Evolutionary conservation across 2,888 invertebrate species (phyloP).

Genomic region (Pheosia tremula): DNA sequence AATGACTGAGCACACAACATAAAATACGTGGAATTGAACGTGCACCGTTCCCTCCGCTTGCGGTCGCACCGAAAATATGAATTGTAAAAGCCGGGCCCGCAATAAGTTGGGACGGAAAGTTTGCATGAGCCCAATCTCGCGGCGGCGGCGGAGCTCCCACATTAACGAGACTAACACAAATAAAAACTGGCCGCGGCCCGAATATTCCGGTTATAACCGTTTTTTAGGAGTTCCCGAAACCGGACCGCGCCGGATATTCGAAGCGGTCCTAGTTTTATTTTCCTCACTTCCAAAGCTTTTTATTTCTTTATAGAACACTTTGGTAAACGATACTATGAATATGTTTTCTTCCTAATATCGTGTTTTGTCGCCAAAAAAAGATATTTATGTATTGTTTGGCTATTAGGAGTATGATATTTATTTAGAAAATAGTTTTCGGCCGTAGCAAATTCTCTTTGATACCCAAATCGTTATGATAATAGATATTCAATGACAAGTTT

Average conservation of each 20-base stretch:
- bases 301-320: slow-evolving; percentile 1
- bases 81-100: slow-evolving; percentile 20
- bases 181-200: slow-evolving; percentile 33
- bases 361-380: neutral
- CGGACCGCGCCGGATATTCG: slow-evolving; percentile 6
- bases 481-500: neutral
- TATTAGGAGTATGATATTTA: neutral
- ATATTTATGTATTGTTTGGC: neutral
- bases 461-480: neutral
- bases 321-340: neutral
- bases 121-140: slow-evolving; percentile 32
- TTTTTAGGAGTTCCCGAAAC: slow-evolving; percentile 31
- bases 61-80: slow-evolving; percentile 16
- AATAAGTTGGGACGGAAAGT: slow-evolving; percentile 31
- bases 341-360: neutral
- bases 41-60: neutral
- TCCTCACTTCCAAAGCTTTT: slow-evolving; percentile 2
- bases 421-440: neutral
- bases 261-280: slow-evolving; percentile 5
- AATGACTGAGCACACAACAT: neutral
- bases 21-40: neutral
- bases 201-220: slow-evolving; percentile 37
- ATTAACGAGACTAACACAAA: slow-evolving; percentile 37
- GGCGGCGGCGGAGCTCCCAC: slow-evolving; percentile 13
- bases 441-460: neutral